Percentiles rank a stretch among this genome's conserved stretches.
These are phyloP conservation scores for Centropus unirufus DNA, from an alignment of 2,113 vertebrate species.

Conservation along the genomic window DNA sequence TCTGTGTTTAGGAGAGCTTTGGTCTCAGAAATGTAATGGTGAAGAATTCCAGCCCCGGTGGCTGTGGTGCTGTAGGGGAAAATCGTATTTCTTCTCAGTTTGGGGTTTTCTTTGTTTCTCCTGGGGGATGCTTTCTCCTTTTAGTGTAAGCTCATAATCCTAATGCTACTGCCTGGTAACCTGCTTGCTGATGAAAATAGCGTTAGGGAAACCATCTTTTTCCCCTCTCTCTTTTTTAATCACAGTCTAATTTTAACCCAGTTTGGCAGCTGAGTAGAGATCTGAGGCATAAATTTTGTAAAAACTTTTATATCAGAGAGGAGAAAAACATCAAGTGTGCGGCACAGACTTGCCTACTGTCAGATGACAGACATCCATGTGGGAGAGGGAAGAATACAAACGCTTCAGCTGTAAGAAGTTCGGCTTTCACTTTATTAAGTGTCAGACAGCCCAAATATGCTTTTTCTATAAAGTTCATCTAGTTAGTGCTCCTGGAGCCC, in stretches of 20 bases:
- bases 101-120: not conserved
- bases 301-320: constrained; percentile 17
- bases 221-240: not conserved
- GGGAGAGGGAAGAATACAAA: not conserved
- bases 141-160: not conserved
- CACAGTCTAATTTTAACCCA: constrained; percentile 15
- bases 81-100: not conserved
- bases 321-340: not conserved
- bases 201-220: not conserved
- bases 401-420: not conserved
- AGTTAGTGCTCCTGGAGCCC: not conserved
- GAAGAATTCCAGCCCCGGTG: not conserved
- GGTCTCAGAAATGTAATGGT: not conserved
- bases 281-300: constrained; percentile 9
- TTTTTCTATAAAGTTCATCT: not conserved
- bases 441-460: not conserved
- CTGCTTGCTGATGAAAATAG: not conserved
- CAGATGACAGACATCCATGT: not conserved
- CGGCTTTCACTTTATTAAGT: not conserved
- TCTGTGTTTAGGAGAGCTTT: constrained; percentile 35
- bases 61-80: not conserved
- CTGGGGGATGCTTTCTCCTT: not conserved
- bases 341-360: not conserved
- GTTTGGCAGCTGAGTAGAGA: constrained; percentile 35
- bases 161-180: not conserved